Evolutionary conservation across 2,113 vertebrate species (phyloP), one percentile per base, ranked within the genome.

Genomic region (Glaucomys volans): DNA sequence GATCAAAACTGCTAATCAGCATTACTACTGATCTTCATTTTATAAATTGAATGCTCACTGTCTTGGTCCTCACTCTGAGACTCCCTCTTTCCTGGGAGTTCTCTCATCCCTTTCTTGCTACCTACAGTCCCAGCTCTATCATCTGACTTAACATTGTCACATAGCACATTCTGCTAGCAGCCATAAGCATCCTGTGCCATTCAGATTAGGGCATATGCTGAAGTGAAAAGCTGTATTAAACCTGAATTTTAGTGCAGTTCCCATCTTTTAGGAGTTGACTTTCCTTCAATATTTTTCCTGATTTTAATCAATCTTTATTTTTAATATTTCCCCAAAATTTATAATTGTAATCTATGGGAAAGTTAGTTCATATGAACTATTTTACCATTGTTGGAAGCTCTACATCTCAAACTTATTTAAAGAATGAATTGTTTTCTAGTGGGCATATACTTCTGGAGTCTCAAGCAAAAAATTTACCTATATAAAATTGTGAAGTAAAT

Each of bases 321-420:
- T 64, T 64, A 35, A 17, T 87, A 59, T 79, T 94, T 89, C 2
- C 30, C 11, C 42, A 47, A 77, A 85, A 52, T 94, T 91, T 44
- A 14, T 88, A 1, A 59, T 91, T 81, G 28, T 87, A 66, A 47
- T 26, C 40, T 54, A 14, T 91, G 54, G 81, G 18, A 72, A 92
- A 32, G 1, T 84, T 76, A 32, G 8, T 87, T 87, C 57, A 59
- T 90, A 66, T 5, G 91, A 74, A 71, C 52, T 77, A 22, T 74
- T 91, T 7, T 64, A 24, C 67, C 11, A 18, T 96, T 87, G 28
- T 52, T 91, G 30, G 69, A 93, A 89, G n/a, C 40, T 76, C 74
- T 89, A 3, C 16, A 28, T 79, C 59, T 91, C 75, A 83, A 62
- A 92, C 37, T 47, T 96, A 79, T 64, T 90, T 81, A 80, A 93